Base-by-base conservation (phyloP, 2,113 vertebrate species). In the Spheniscus mendiculus region DNA sequence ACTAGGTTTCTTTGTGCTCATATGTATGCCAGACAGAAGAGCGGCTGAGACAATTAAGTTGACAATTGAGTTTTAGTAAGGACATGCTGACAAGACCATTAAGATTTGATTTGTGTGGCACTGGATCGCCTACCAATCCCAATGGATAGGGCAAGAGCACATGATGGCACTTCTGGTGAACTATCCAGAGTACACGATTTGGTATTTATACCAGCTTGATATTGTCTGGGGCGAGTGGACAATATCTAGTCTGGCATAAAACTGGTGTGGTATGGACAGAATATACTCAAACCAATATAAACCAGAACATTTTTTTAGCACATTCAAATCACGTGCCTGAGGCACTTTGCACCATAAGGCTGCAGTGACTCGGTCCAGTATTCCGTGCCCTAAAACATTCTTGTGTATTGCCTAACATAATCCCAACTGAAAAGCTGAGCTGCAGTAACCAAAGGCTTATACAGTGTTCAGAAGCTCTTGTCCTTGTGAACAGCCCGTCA, bases 1-100 rank as follows among this genome's bases (percentile, higher is more conserved):
- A 96, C 55, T 93, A 92, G 49, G 87, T 86, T 89, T 96, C 87
- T 97, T 95, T 96, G 90, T 96, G 72, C 70, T 96, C 72, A 38
- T n/a, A 56, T 11, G 14, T 25, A 71, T 81, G 71, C 34, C 63
- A 95, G 78, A 91, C 40, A 61, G 77, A 91, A 83, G 72, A 83
- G 58, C 71, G 83, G 69, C 71, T 70, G 90, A 89, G 50, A 93
- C 80, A 96, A 96, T 96, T 92, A 94, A 85, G 91, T 42, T 42
- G 42, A 42, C 42, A 42, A 42, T 42, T 96, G 67, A 81, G 85
- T 87, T 96, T 94, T 74, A 25, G 49, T 58, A 66, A 83, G 62
- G 67, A 66, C 36, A 78, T 4, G 13, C 36, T 89, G 89, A 83
- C 40, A 86, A 88, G 49, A 88, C 49, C 16, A 45, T 77, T 88